Evolutionary conservation across 2,888 invertebrate species (phyloP), one percentile per base, ranked within the genome.

Genomic region (Spilosoma lubricipeda): DNA sequence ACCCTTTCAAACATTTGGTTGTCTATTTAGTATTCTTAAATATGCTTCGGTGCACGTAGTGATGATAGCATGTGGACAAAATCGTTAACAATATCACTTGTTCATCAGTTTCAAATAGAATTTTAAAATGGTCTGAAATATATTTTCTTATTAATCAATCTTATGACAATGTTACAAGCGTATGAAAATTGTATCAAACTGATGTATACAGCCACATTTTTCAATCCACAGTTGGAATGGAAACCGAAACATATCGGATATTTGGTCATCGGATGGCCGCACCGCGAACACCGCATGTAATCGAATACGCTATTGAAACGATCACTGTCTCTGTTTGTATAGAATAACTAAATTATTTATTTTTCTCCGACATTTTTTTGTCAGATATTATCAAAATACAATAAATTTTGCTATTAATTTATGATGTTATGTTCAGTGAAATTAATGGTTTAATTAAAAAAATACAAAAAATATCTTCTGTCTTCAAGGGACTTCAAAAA

Each of bases 281-380:
- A 89, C 90, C 90, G 85, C 89, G 88, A 87, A 87, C 77, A 82
- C 92, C 90, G 87, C 91, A 88, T 90, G 91, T 90, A 91, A 93
- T 93, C 90, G 91, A 93, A 92, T 90, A 85, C 86, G 83, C 82
- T 88, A 90, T 91, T 87, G 90, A 83, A 86, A 81, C 87, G 88
- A 90, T 86, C 87, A 86, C 88, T 72, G 83, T 82, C 81, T 84
- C 83, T 85, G 85, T 88, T 85, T 86, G 85, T 86, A 80, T 86
- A 85, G 79, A 89, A 90, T 88, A 89, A 86, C 87, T 87, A 89
- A 89, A 88, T 90, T 87, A 89, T 90, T 90, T 86, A 84, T 86
- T 74, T 81, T 76, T 80, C 80, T 78, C 69, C 77, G 78, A 78
- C 72, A 80, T 80, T 86, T 78, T 70, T 33, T 77, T 80, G 75